phyloP scores from a whole-genome alignment of 2,888 invertebrate genomes.

The Hirtodrosophila histrioides region DNA sequence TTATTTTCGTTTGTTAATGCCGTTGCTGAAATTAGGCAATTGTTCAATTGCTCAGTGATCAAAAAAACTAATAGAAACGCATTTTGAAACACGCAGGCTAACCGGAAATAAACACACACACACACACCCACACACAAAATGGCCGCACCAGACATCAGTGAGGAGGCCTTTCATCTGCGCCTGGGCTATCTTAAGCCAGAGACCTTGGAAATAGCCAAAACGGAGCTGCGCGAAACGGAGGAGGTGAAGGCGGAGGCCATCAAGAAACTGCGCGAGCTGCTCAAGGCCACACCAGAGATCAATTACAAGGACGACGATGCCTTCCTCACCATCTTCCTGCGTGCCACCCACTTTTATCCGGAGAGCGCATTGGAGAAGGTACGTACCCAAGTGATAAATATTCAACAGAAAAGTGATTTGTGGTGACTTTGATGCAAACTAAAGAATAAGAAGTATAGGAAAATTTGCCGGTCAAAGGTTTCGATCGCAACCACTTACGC shows the following conservation, averaged over 20 bases:
- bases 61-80: conserved; percentile 40
- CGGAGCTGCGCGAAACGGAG: conserved; percentile 89
- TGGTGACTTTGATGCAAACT: too few species aligned
- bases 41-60: conserved; percentile 34
- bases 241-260: conserved; percentile 88
- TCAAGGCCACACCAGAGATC: conserved; percentile 89
- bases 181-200: conserved; percentile 86
- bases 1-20: neutral
- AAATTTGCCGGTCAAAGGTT: too few species aligned
- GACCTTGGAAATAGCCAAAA: conserved; percentile 86
- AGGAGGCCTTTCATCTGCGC: conserved; percentile 86
- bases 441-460: too few species aligned
- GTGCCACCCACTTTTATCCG: conserved; percentile 93
- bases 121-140: conserved; percentile 44
- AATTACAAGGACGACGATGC: conserved; percentile 91
- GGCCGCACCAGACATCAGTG: conserved; percentile 80
- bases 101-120: conserved; percentile 10
- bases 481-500: too few species aligned
- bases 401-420: too few species aligned
- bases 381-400: conserved; percentile 11
- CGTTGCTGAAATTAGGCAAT: conserved; percentile 35
- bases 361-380: conserved; percentile 92
- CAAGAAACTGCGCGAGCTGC: conserved; percentile 86
- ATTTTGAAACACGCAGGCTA: conserved; percentile 62
- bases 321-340: conserved; percentile 90